Conservation (phyloP, 2,113 vertebrate genomes). For the Cyprinus carpio region DNA sequence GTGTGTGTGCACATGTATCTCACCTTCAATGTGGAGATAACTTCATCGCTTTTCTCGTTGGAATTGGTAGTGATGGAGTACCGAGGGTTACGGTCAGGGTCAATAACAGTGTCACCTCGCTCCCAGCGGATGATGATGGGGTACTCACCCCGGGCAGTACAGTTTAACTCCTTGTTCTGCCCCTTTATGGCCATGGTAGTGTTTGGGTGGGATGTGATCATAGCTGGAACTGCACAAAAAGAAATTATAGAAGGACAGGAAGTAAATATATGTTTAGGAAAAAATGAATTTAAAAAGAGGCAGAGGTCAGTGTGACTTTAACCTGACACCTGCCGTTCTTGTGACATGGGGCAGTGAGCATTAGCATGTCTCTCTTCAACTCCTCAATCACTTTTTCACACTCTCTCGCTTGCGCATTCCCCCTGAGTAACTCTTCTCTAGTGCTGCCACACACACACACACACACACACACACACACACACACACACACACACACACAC, state of each 20-base stretch:
- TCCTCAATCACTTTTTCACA: slow-evolving; percentile 57
- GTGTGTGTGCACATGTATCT: slow-evolving; percentile 52
- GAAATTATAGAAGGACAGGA: slow-evolving; percentile 42
- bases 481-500: slow-evolving; percentile 56
- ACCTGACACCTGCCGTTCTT: neutral
- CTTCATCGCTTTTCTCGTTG: slow-evolving; percentile 94
- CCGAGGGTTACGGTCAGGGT: slow-evolving; percentile 91
- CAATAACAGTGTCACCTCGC: slow-evolving; percentile 94
- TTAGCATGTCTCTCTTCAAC: slow-evolving; percentile 40
- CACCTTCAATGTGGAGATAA: slow-evolving; percentile 95
- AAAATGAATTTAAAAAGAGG: slow-evolving; percentile 36
- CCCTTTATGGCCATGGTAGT: slow-evolving; percentile 98
- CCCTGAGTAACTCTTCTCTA: slow-evolving; percentile 14
- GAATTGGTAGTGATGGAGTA: slow-evolving; percentile 92
- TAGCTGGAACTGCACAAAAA: slow-evolving; percentile 85
- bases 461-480: slow-evolving; percentile 39
- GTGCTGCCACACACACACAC: slow-evolving; percentile 49
- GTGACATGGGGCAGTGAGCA: slow-evolving; percentile 1
- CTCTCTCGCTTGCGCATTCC: slow-evolving; percentile 22
- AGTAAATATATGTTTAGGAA: neutral
- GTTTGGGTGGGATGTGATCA: slow-evolving; percentile 99
- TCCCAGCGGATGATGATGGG: slow-evolving; percentile 99
- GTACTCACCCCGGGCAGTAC: slow-evolving; percentile 92
- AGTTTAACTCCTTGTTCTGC: slow-evolving; percentile 94
- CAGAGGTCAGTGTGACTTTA: slow-evolving; percentile 20